Evolutionary conservation across 2,113 vertebrate genomes (phyloP), one percentile per base, ranked within the genome.

Genomic region (Grammomys dolichurus): DNA sequence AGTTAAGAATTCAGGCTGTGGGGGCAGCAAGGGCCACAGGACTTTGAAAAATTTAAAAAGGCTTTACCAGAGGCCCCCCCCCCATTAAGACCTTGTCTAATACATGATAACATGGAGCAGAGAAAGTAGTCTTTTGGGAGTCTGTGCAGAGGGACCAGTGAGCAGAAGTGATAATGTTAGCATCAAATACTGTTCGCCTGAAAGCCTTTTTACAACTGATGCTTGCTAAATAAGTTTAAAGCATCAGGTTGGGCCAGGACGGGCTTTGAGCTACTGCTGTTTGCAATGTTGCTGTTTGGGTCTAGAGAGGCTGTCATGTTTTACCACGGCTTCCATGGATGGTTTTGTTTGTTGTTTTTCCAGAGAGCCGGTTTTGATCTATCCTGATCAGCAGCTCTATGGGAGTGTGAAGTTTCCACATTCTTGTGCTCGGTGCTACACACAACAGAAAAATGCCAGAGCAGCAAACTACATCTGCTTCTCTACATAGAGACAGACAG

Each of bases 131-230:
- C 31, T 43, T 46, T 73, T 60, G 26, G n/a, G 46, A 22, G 43
- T 93, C 75, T 90, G 33, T 67, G 43, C 40, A 69, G 22, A 36
- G 24, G 85, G 16, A 67, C 43, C 85, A 89, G 5, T 85, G 80
- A 92, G 76, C 54, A 90, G 33, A 16, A 93, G 85, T 75, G 91
- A 77, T 33, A 76, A 60, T 82, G 72, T 58, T 33, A 93, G 70
- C 54, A 67, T 67, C 51, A 82, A 93, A 76, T 31, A 36, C 20
- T 73, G 33, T 91, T 72, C 84, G 48, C 65, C 69, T 56, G 63
- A 78, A 96, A 86, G 67, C 11, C 95, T 89, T 93, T 92, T 92
- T 77, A 43, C 78, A 72, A 91, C 28, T 86, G 43, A 92, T 13
- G 36, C 11, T 1, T 76, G 43, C 13, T 95, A 92, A 93, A 78